Evolutionary conservation across 2,113 vertebrate genomes (phyloP).

Genomic region (Aegotheles bennettii): DNA sequence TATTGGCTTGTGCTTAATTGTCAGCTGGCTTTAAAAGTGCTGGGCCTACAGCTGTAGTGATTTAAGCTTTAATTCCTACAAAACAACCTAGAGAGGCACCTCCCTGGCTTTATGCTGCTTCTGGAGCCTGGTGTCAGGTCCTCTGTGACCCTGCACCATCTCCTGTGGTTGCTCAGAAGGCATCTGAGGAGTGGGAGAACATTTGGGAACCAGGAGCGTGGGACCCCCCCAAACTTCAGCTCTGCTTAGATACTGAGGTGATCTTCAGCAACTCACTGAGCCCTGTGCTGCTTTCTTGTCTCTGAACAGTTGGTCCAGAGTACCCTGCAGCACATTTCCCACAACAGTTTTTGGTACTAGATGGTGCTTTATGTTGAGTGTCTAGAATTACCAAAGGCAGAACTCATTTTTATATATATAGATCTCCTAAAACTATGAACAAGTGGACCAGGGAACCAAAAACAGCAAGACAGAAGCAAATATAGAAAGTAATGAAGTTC

Average conservation of each 20-base stretch:
- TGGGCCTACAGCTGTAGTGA: not conserved
- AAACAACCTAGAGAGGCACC: not conserved
- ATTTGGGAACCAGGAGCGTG: not conserved
- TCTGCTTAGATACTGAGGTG: not conserved
- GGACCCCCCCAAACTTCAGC: rapidly evolving
- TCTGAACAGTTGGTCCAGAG: rapidly evolving
- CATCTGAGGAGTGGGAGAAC: not conserved
- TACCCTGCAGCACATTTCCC: not conserved
- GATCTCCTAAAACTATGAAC: constrained; percentile 73
- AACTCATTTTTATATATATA: constrained; percentile 65
- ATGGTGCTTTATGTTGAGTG: not conserved
- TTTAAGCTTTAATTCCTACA: not conserved
- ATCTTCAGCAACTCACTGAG: not conserved
- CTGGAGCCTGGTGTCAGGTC: not conserved
- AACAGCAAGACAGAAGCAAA: constrained; percentile 18
- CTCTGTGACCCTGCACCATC: not conserved
- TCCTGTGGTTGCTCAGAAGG: not conserved
- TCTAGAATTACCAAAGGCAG: not conserved
- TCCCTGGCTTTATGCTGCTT: not conserved
- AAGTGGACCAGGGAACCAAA: constrained; percentile 72
- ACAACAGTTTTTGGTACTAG: not conserved
- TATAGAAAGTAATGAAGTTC: not conserved
- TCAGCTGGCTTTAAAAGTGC: not conserved
- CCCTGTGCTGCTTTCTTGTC: not conserved
- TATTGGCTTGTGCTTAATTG: rapidly evolving